phyloP scores from a whole-genome alignment of 2,113 vertebrate species.

The Oryzias curvinotus region DNA sequence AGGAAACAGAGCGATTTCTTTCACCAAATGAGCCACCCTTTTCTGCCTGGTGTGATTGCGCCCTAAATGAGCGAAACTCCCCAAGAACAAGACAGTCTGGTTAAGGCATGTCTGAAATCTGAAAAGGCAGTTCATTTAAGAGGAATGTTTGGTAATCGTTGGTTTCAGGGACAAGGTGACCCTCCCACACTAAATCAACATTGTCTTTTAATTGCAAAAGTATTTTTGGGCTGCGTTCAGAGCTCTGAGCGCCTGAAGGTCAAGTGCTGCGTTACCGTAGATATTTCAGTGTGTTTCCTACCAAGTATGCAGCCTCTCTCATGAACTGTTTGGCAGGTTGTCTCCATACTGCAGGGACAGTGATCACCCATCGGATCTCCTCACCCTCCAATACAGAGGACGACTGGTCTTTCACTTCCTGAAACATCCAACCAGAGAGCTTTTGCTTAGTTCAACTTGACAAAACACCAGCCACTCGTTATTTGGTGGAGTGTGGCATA shows the following conservation, averaged over 20 bases:
- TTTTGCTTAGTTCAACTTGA: background rate
- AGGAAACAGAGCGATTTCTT: no score
- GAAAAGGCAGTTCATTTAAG: background rate
- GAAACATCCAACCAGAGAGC: background rate
- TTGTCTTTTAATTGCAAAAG: slow-evolving; percentile 8
- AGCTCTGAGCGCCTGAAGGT: no score
- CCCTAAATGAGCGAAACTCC: no score
- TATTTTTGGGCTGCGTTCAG: background rate
- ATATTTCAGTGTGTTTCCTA: slow-evolving; percentile 49
- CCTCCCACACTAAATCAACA: slow-evolving; percentile 7
- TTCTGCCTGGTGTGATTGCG: no score
- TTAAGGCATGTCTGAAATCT: no score
- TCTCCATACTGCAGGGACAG: slow-evolving; percentile 96
- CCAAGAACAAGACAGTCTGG: no score
- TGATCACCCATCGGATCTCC: slow-evolving; percentile 92
- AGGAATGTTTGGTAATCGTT: background rate
- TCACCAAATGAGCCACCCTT: no score
- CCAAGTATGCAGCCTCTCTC: slow-evolving; percentile 94
- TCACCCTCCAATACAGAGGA: slow-evolving; percentile 76
- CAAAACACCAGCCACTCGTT: no score
- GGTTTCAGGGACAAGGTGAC: background rate
- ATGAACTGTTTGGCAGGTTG: slow-evolving; percentile 98
- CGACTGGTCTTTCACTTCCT: slow-evolving; percentile 93
- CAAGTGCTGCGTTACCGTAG: no score
- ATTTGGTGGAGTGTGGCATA: no score